Percentiles rank a stretch among this genome's conserved stretches.
Conservation (phyloP, 2,113 vertebrate genomes). For the Diadophis punctatus region DNA sequence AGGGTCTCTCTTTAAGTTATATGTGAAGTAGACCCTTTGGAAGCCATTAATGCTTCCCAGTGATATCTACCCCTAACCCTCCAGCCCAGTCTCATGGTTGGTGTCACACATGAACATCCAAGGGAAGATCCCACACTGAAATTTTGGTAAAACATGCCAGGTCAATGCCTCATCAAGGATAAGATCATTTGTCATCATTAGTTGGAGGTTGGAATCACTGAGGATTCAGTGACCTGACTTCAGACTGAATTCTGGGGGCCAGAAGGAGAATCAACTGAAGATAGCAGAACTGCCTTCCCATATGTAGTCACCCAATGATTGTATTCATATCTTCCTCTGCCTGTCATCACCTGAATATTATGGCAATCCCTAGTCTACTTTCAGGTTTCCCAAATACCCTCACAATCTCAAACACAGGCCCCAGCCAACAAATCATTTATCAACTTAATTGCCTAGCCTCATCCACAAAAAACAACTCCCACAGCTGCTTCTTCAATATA, state of each 20-base stretch:
- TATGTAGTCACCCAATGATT: background rate
- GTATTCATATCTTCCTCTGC: background rate
- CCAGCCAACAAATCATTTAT: background rate
- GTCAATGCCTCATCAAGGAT: background rate
- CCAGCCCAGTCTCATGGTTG: background rate
- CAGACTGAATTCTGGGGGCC: background rate
- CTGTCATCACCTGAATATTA: background rate
- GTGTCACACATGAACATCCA: background rate
- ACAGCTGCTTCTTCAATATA: background rate
- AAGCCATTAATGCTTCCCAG: background rate
- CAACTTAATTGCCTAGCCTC: background rate
- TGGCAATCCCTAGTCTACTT: background rate
- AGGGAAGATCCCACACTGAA: background rate
- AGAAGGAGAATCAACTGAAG: background rate
- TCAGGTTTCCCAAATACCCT: background rate
- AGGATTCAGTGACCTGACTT: background rate
- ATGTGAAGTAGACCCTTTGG: background rate
- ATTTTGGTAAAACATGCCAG: background rate
- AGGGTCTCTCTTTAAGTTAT: background rate
- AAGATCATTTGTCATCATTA: background rate
- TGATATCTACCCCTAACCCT: background rate
- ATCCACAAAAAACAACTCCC: background rate
- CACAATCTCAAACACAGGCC: background rate
- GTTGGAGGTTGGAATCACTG: background rate
- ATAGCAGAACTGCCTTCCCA: background rate